Evolutionary conservation across 1,140 invertebrate genomes (phyloP).

Genomic region (Lasioglossum baleicum): DNA sequence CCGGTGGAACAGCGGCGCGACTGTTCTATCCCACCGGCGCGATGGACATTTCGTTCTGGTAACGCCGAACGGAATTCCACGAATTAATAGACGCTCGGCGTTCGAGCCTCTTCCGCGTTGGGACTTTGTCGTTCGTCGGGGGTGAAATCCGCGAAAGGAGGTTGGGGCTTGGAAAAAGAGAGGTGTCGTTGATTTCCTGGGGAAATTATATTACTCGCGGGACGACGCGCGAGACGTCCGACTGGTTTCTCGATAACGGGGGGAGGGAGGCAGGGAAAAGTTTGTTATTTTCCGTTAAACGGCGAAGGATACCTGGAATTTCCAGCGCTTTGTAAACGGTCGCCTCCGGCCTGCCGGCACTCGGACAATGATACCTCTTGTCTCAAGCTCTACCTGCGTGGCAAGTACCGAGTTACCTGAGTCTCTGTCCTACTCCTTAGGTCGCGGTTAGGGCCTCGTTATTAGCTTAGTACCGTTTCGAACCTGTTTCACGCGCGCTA

Average conservation of each 20-base stretch:
- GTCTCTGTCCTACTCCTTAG: conserved; percentile 38
- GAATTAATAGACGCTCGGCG: no score
- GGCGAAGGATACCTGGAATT: conserved; percentile 43
- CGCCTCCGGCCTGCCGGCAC: conserved; percentile 30
- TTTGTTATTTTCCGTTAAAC: conserved; percentile 45
- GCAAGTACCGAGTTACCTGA: conserved; percentile 54
- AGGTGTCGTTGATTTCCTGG: no score
- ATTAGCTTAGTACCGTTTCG: conserved; percentile 47
- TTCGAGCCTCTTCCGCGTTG: no score
- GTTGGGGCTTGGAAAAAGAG: no score
- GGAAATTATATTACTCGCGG: background rate
- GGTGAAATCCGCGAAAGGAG: no score
- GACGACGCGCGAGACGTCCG: background rate
- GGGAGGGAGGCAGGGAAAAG: background rate
- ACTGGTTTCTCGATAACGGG: no score
- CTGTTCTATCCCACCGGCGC: no score
- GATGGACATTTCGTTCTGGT: no score
- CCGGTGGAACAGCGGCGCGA: no score
- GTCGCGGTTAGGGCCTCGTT: conserved; percentile 48
- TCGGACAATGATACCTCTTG: conserved; percentile 61
- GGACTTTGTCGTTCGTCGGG: no score
- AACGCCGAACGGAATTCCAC: no score
- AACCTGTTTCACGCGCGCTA: conserved; percentile 15
- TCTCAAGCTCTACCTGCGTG: conserved; percentile 55
- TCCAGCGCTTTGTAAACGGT: conserved; percentile 52